Evolutionary conservation across 2,888 invertebrate genomes (phyloP).

Genomic region (Trissonchulus latispiculum): DNA sequence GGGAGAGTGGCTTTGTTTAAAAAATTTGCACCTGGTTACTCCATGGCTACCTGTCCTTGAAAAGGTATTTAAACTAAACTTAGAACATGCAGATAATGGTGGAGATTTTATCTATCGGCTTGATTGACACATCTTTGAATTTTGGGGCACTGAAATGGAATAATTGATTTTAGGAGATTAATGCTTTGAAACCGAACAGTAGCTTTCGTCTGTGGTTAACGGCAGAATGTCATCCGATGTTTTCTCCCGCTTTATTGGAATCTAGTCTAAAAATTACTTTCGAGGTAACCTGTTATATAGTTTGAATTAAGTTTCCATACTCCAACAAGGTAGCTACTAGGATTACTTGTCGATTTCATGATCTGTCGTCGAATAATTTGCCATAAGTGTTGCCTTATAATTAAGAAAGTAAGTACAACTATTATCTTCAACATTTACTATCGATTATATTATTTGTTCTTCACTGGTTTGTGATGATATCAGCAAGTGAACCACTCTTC

Average conservation of each 20-base stretch:
- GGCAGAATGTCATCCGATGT: constrained; percentile 65
- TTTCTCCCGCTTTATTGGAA: constrained; percentile 64
- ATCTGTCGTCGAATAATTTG: no score
- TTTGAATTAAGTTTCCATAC: no score
- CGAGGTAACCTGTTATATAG: no score
- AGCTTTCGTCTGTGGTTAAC: constrained; percentile 73
- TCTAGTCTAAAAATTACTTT: constrained; percentile 66
- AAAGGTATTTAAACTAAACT: constrained; percentile 47
- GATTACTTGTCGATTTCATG: no score
- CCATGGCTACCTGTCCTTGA: constrained; percentile 61
- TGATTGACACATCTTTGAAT: background rate
- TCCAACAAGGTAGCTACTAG: no score
- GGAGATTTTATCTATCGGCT: background rate
- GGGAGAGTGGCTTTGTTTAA: constrained; percentile 67
- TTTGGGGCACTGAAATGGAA: background rate
- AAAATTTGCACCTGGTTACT: constrained; percentile 67
- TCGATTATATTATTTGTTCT: no score
- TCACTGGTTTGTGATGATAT: no score
- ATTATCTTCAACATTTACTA: no score
- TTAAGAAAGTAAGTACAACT: no score
- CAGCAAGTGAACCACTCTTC: no score
- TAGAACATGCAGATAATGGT: no score
- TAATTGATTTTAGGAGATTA: constrained; percentile 50
- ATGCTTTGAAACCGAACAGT: constrained; percentile 47
- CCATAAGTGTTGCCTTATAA: no score